Evolutionary conservation across 2,888 invertebrate genomes (phyloP).

Genomic region (Eupithecia abbreviata): DNA sequence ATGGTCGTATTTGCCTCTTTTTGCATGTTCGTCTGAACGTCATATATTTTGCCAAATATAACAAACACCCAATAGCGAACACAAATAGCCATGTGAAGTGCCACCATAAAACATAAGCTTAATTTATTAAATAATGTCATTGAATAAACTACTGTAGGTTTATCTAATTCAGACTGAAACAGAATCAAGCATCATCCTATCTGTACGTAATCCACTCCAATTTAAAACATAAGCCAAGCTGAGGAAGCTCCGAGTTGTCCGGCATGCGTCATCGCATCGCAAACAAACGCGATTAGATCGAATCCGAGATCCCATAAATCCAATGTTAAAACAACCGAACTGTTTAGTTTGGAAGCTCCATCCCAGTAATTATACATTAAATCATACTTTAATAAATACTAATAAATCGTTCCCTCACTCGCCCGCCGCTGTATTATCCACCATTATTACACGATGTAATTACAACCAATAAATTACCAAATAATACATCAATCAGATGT

Average conservation of each 20-base stretch:
- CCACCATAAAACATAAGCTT: too few species aligned
- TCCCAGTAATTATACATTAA: conserved; percentile 83
- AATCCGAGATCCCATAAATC: conserved; percentile 79
- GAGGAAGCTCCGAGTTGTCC: neutral
- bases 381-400: conserved; percentile 84
- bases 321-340: conserved; percentile 78
- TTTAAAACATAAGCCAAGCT: neutral
- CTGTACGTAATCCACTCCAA: neutral
- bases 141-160: too few species aligned
- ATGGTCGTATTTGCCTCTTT: too few species aligned
- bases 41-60: too few species aligned
- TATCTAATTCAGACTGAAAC: neutral
- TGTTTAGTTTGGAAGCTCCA: conserved; percentile 81
- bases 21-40: too few species aligned
- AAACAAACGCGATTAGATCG: conserved; percentile 72
- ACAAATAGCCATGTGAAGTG: too few species aligned
- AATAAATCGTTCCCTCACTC: conserved; percentile 79
- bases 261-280: conserved; percentile 51
- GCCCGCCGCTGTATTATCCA: conserved; percentile 71
- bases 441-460: conserved; percentile 83
- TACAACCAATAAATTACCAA: conserved; percentile 83
- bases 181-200: neutral
- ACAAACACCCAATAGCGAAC: too few species aligned
- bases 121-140: too few species aligned
- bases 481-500: conserved; percentile 84